Conservation (phyloP, 1,140 invertebrate species). For the Cardiocondyla obscurior region DNA sequence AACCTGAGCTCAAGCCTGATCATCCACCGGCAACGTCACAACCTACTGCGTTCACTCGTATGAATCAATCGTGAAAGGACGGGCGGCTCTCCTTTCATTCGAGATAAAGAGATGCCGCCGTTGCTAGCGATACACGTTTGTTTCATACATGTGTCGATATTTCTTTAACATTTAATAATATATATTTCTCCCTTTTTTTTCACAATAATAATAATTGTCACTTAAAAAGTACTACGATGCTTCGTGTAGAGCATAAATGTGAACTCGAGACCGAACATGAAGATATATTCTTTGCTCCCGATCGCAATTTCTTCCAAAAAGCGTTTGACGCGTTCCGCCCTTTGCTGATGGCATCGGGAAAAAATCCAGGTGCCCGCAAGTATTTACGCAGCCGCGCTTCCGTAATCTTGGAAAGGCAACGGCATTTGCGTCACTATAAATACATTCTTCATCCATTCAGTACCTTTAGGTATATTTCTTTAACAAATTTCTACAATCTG, state of each 20-base stretch:
- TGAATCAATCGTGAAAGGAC: not conserved
- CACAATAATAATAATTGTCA: not conserved
- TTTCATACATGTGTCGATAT: not conserved
- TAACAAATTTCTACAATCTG: not conserved
- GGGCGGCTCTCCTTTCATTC: not conserved
- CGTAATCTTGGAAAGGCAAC: slow-evolving; percentile 74
- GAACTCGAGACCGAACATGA: slow-evolving; percentile 62
- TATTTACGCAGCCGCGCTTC: slow-evolving; percentile 77
- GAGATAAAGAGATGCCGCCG: slow-evolving; percentile 34
- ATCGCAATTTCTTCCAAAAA: slow-evolving; percentile 51
- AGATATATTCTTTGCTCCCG: slow-evolving; percentile 70
- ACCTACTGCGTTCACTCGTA: not conserved
- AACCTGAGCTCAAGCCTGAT: not conserved
- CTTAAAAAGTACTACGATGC: slow-evolving; percentile 60
- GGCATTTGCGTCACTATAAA: slow-evolving; percentile 70
- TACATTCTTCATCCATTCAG: slow-evolving; percentile 80
- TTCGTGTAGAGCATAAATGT: slow-evolving; percentile 70
- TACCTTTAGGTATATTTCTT: slow-evolving; percentile 76
- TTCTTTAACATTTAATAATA: slow-evolving; percentile 23
- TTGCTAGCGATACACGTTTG: not conserved
- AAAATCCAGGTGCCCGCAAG: slow-evolving; percentile 72
- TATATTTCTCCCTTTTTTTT: not conserved
- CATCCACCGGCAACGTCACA: slow-evolving; percentile 11
- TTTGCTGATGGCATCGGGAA: slow-evolving; percentile 72
- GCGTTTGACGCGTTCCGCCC: slow-evolving; percentile 48